Evolutionary conservation across 2,113 vertebrate genomes (phyloP).

Genomic region (Sander lucioperca): DNA sequence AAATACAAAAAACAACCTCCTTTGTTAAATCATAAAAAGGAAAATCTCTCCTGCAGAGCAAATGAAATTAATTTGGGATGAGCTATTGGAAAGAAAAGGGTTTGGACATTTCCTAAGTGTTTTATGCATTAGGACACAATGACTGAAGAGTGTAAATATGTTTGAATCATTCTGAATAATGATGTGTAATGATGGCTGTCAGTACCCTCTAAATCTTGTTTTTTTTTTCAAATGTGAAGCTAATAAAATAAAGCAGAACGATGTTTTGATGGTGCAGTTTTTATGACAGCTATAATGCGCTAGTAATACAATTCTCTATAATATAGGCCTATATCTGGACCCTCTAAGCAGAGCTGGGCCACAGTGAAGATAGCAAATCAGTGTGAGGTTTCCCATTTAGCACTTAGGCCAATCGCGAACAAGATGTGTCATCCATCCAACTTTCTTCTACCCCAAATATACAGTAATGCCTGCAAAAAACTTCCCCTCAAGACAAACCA

Average conservation of each 20-base stretch:
- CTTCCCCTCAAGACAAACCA: neutral
- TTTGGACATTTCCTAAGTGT: slow-evolving; percentile 18
- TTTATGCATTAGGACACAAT: slow-evolving; percentile 5
- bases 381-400: neutral
- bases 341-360: neutral
- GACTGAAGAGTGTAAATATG: slow-evolving; percentile 29
- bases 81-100: slow-evolving; percentile 13
- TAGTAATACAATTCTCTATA: neutral
- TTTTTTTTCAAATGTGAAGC: neutral
- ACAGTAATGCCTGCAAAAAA: neutral
- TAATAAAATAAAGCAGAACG: neutral
- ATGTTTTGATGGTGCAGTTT: neutral
- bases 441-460: neutral
- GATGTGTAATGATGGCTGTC: neutral
- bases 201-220: slow-evolving; percentile 12
- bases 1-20: slow-evolving; percentile 42
- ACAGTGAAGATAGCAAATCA: neutral
- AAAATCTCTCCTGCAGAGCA: slow-evolving; percentile 27
- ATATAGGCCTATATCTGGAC: neutral
- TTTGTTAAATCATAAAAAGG: neutral
- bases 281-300: neutral
- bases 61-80: slow-evolving; percentile 39
- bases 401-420: neutral
- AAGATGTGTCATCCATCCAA: neutral
- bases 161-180: slow-evolving; percentile 22